Evolutionary conservation across 2,888 invertebrate genomes (phyloP).

Genomic region (Orthonevra nobilis): DNA sequence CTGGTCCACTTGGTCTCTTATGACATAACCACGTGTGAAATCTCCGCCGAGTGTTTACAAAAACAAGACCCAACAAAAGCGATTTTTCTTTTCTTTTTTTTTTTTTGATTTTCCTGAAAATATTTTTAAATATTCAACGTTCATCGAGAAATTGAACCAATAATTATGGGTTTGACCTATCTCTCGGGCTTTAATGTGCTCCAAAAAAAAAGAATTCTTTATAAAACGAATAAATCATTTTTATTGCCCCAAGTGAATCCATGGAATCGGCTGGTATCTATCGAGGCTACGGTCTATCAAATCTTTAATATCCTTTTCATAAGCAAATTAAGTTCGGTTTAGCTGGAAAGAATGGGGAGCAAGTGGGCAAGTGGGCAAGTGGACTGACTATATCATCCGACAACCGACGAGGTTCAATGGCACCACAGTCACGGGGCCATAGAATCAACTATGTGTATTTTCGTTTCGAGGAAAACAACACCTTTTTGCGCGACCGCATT

Average conservation of each 20-base stretch:
- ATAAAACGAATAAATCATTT: conserved; percentile 70
- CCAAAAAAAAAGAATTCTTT: conserved; percentile 57
- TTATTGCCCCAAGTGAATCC: conserved; percentile 63
- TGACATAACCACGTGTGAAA: conserved; percentile 68
- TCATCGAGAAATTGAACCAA: conserved; percentile 65
- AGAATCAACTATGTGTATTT: conserved; percentile 39
- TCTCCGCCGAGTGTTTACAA: conserved; percentile 24
- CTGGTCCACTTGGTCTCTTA: conserved; percentile 14
- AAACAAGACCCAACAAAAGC: neutral
- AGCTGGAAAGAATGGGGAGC: conserved; percentile 26
- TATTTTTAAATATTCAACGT: conserved; percentile 56
- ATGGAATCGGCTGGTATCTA: conserved; percentile 26
- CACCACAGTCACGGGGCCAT: conserved; percentile 23
- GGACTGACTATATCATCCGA: too few relatives aligned
- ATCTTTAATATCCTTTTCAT: conserved; percentile 58
- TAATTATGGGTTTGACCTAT: conserved; percentile 69
- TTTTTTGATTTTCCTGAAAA: neutral
- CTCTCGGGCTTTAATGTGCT: conserved; percentile 66
- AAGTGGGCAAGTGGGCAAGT: conserved; percentile 34
- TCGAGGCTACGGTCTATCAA: conserved; percentile 11
- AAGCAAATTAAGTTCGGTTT: conserved; percentile 60
- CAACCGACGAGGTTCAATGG: conserved; percentile 69
- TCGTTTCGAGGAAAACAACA: conserved; percentile 62
- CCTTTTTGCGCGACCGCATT: conserved; percentile 51
- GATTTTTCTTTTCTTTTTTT: neutral